phyloP scores from a whole-genome alignment of 2,888 invertebrate genomes.

The Willowsia nigromaculata region DNA sequence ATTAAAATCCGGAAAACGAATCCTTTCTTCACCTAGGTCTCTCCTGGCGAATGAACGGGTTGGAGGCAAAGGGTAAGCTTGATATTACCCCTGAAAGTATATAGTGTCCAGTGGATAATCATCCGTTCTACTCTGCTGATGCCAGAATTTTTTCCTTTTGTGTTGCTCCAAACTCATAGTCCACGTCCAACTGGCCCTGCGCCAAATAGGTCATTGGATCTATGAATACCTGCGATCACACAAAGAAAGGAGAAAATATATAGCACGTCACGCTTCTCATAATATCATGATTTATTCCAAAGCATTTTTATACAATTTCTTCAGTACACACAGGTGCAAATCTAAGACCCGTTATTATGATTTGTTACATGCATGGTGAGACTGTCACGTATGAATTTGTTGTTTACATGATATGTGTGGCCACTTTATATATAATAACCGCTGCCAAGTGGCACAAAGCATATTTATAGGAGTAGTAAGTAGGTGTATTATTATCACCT shows the following conservation, averaged over 20 bases:
- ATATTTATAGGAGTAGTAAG: background rate
- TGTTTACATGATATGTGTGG: background rate
- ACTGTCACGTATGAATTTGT: background rate
- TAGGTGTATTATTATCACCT: background rate
- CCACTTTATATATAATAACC: background rate
- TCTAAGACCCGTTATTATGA: slow-evolving; percentile 1
- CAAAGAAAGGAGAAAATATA: background rate
- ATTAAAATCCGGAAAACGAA: background rate
- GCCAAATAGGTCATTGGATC: slow-evolving; percentile 20
- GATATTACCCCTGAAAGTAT: background rate
- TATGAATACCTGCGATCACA: slow-evolving; percentile 7
- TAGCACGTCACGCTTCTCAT: background rate
- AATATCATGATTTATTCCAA: background rate
- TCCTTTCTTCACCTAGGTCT: background rate
- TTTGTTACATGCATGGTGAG: background rate
- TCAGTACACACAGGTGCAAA: too few species aligned
- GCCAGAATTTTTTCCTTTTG: background rate
- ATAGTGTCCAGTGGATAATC: background rate
- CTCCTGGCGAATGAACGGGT: background rate
- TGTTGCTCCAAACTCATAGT: background rate
- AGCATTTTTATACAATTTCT: too few species aligned
- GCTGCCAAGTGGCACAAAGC: background rate
- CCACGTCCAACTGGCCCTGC: background rate
- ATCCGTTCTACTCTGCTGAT: background rate
- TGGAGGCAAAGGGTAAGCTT: too few species aligned